Evolutionary conservation across 2,113 vertebrate species (phyloP).

Genomic region (Passer montanus): DNA sequence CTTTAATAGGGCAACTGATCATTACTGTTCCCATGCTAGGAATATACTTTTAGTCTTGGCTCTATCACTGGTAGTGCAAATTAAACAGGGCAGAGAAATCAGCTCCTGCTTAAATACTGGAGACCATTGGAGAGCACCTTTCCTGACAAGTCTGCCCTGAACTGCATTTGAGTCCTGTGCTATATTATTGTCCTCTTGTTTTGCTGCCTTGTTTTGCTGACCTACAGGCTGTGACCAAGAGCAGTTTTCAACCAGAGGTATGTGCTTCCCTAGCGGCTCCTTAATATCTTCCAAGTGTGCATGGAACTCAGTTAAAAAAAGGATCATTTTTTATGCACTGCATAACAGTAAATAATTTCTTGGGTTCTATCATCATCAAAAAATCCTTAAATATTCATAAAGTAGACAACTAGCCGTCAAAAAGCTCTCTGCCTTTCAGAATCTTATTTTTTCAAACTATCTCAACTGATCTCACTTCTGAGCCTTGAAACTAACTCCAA

Average conservation of each 20-base stretch:
- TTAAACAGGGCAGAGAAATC: neutral
- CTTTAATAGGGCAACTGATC: neutral
- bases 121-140: neutral
- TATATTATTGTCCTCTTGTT: neutral
- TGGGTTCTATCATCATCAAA: neutral
- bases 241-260: neutral
- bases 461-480: neutral
- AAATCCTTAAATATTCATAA: neutral
- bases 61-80: neutral
- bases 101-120: neutral
- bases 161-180: neutral
- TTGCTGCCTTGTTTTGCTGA: neutral
- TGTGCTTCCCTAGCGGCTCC: neutral
- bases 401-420: neutral
- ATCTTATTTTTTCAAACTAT: neutral
- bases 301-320: neutral
- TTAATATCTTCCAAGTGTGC: neutral
- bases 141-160: neutral
- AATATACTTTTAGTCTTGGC: neutral
- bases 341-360: neutral
- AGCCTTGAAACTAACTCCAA: neutral
- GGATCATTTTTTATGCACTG: neutral
- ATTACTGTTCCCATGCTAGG: neutral
- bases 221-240: neutral
- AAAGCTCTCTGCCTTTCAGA: neutral